These are phyloP conservation scores for Hoplias malabaricus DNA, from an alignment of 2,113 vertebrate genomes.

Conservation along the genomic window DNA sequence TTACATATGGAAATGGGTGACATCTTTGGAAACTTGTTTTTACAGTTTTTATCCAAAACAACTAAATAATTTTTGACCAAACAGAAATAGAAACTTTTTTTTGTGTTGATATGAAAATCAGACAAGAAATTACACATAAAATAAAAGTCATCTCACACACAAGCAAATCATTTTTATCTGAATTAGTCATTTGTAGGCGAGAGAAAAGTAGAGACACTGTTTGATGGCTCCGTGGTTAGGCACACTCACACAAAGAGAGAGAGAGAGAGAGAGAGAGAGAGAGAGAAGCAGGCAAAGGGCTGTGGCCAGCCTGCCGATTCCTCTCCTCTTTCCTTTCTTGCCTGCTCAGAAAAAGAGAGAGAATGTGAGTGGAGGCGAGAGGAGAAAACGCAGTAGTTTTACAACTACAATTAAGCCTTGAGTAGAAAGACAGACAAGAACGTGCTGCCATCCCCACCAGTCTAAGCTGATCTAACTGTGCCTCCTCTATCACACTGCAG, in stretches of 20 bases:
- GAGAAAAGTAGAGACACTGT: constrained; percentile 51
- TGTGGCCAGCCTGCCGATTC: constrained; percentile 49
- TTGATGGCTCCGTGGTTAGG: constrained; percentile 64
- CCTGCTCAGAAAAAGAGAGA: background rate
- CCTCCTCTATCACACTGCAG: background rate
- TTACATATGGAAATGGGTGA: background rate
- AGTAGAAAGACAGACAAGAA: background rate
- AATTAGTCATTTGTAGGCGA: constrained; percentile 68
- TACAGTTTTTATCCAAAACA: constrained; percentile 37
- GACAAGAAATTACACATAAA: constrained; percentile 46
- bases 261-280: too few relatives aligned
- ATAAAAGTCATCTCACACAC: background rate
- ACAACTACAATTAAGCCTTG: constrained; percentile 20
- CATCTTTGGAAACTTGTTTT: background rate
- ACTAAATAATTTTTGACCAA: constrained; percentile 22
- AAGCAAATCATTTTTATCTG: constrained; percentile 51
- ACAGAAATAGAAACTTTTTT: constrained; percentile 21
- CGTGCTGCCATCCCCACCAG: background rate
- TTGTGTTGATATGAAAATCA: constrained; percentile 35
- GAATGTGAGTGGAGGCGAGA: background rate
- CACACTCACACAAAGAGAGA: too few relatives aligned
- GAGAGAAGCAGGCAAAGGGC: constrained; percentile 52
- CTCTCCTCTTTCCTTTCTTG: constrained; percentile 43
- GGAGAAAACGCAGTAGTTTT: background rate
- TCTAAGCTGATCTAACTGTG: background rate